Evolutionary conservation across 1,140 invertebrate species (phyloP), one percentile per base, ranked within the genome.

Genomic region (Eriocheir sinensis): DNA sequence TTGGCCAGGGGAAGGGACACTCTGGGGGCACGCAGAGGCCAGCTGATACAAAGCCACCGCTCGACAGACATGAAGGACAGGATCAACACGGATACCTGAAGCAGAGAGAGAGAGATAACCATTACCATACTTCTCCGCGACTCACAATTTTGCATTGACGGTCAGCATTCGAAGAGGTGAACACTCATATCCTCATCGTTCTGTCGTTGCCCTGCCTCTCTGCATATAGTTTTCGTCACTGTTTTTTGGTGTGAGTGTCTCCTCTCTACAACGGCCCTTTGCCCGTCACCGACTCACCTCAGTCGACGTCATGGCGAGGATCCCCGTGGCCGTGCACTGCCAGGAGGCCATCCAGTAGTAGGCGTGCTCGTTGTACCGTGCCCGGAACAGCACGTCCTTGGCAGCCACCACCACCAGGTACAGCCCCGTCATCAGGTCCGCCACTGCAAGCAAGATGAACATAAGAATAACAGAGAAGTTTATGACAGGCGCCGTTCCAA

Each of bases 71-170:
- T n/a, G n/a, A n/a, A 98, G 97, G 98, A 97, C 95, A 98, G 96
- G 60, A 98, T 98, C 21, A 98, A 96, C 94, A 98, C 97, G 0
- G 98, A 98, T 91, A 97, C 97, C 97, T 98, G 96, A 17, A 44
- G 34, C 15, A 44, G n/a, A 1, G 36, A 48, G 36, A 48, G n/a
- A 48, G 36, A n/a, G 8, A 21, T 0, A 53, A 89, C 38, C 0
- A 12, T 2, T 44, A 17, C 12, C 34, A 44, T 40, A 27, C 0
- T 89, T 40, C 1, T 44, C 1, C 4, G 86, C 32, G 34, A 21
- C 40, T 4, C 36, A 34, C 27, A 0, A 30, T 27, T 85, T 15
- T 85, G 36, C 36, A 72, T 12, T 27, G 53, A 27, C 53, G 27
- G 53, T 72, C 12, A 12, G 27, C 53, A 72, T 12, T 12, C 53